These are phyloP conservation scores for Heliopora coerulea DNA, from an alignment of 92 coral and sea anemone genomes.

Conservation along the genomic window DNA sequence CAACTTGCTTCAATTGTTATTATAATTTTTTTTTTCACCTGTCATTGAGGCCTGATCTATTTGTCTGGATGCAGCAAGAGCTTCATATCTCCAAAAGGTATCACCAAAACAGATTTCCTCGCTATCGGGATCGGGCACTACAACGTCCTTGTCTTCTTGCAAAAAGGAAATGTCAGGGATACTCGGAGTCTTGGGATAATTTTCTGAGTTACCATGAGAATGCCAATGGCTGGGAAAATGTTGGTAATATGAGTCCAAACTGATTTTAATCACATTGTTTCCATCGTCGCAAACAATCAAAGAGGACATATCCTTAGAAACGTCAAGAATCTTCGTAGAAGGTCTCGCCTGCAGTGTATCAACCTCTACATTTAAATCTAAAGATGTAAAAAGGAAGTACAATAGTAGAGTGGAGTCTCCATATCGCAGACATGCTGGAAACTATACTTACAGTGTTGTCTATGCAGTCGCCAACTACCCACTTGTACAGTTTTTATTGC, in stretches of 20 bases:
- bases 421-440: too few relatives aligned
- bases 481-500: too few relatives aligned
- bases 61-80: background rate
- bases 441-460: too few relatives aligned
- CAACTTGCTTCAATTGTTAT: too few relatives aligned
- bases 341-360: too few relatives aligned
- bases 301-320: background rate
- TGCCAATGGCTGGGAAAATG: slow-evolving; percentile 58
- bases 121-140: background rate
- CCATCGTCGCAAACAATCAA: slow-evolving; percentile 45
- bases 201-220: slow-evolving; percentile 15
- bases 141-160: background rate
- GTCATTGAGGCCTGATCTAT: slow-evolving; percentile 10
- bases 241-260: slow-evolving; percentile 68
- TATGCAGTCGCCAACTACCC: too few relatives aligned
- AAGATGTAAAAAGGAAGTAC: background rate
- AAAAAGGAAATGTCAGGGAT: background rate
- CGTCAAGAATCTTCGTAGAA: too few relatives aligned
- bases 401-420: background rate
- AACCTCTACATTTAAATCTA: too few relatives aligned
- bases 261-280: slow-evolving; percentile 64
- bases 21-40: background rate
- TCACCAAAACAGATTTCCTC: slow-evolving; percentile 20
- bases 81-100: slow-evolving; percentile 12
- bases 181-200: background rate